A percentile compares a stretch with the other conserved stretches of the same genome.
Evolutionary conservation across 2,113 vertebrate genomes (phyloP).

Genomic region (Cranoglanis bouderius): DNA sequence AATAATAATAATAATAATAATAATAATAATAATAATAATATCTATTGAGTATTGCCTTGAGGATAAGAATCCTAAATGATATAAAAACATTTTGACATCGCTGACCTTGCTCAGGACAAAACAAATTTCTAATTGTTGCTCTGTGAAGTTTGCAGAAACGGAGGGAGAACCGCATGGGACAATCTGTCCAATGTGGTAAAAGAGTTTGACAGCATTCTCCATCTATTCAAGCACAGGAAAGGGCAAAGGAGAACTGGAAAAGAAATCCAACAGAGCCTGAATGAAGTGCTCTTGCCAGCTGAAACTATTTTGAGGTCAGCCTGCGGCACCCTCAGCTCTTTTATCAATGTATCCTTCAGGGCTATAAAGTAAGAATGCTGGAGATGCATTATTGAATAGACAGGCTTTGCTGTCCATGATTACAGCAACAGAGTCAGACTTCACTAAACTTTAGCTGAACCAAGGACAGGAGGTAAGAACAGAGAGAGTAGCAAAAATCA

Average conservation of each 20-base stretch:
- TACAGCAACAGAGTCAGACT: neutral
- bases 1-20: neutral
- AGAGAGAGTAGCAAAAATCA: neutral
- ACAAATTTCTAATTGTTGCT: neutral
- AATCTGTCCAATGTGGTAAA: neutral
- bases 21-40: neutral
- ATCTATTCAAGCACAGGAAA: neutral
- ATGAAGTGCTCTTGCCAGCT: constrained; percentile 12
- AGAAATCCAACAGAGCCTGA: neutral
- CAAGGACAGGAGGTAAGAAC: neutral
- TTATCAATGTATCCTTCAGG: constrained; percentile 1
- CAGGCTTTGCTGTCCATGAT: neutral
- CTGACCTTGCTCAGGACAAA: constrained; percentile 7
- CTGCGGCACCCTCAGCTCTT: neutral
- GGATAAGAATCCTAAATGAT: neutral
- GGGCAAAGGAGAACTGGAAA: constrained; percentile 16
- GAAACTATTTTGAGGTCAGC: constrained; percentile 10
- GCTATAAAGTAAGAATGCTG: constrained; percentile 1
- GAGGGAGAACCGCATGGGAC: neutral
- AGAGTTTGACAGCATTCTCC: constrained; percentile 10
- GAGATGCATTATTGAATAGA: neutral
- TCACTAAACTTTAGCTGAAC: neutral
- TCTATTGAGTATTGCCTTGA: neutral
- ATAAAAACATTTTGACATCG: constrained; percentile 8
- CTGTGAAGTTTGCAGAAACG: neutral